phyloP scores from a whole-genome alignment of 2,888 invertebrate species.

The Poecilus cupreus region DNA sequence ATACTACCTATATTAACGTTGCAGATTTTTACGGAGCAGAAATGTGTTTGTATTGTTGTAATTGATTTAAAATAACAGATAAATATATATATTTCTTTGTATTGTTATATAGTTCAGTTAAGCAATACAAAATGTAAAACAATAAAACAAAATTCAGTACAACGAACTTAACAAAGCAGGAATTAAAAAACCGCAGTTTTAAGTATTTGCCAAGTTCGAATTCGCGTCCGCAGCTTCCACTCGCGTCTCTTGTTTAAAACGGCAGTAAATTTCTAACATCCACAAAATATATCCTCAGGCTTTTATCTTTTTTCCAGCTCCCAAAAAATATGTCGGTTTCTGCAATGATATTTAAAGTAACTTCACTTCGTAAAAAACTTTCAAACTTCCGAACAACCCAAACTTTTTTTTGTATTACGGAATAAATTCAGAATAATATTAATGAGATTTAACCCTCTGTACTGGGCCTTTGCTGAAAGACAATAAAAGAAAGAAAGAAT shows the following conservation, averaged over 20 bases:
- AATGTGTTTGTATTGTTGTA: too few species aligned
- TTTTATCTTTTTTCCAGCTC: neutral
- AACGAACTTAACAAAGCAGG: neutral
- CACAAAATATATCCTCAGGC: neutral
- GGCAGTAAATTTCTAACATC: neutral
- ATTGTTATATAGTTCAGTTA: too few species aligned
- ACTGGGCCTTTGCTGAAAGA: neutral
- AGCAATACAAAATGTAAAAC: neutral
- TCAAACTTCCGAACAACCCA: neutral
- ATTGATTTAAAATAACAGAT: too few species aligned
- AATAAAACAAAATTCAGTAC: neutral
- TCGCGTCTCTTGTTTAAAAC: neutral
- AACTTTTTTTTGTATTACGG: neutral
- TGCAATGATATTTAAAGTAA: too few species aligned
- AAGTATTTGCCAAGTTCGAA: neutral
- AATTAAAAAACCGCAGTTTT: neutral
- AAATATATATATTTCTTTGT: too few species aligned
- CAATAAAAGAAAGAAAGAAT: neutral
- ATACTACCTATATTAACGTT: too few species aligned
- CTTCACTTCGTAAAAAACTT: neutral
- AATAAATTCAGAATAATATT: constrained; percentile 10
- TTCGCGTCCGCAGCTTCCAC: neutral
- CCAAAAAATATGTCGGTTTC: neutral
- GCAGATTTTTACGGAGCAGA: too few species aligned
- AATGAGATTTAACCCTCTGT: neutral